Evolutionary conservation across 2,113 vertebrate species (phyloP).

Genomic region (Oostethus manadensis): DNA sequence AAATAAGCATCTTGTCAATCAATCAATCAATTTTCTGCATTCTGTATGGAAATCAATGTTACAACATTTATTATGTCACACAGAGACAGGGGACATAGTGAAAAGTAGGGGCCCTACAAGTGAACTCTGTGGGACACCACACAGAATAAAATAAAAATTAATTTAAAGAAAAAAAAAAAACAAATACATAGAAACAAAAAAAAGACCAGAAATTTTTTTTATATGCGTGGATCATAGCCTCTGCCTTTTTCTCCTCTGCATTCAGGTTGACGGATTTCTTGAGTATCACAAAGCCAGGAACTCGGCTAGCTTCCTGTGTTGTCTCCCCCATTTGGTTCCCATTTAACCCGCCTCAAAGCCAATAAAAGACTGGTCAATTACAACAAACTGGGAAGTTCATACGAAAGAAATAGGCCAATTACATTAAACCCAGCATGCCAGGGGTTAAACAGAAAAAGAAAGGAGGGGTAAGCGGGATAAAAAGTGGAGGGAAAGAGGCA

Average conservation of each 20-base stretch:
- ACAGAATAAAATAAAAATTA: neutral
- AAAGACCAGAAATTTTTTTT: too few species aligned
- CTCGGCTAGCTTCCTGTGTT: conserved; percentile 56
- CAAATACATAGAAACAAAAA: too few species aligned
- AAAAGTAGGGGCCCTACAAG: neutral
- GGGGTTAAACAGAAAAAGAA: conserved; percentile 40
- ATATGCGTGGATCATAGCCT: conserved; percentile 27
- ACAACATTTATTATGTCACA: neutral
- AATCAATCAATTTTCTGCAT: too few species aligned
- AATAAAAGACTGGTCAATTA: conserved; percentile 72
- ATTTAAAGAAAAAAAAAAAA: too few species aligned
- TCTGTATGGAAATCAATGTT: neutral
- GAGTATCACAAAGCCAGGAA: conserved; percentile 52
- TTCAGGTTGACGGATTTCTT: conserved; percentile 54
- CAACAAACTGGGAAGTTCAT: conserved; percentile 64
- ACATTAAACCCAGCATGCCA: conserved; percentile 55
- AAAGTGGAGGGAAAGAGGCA: conserved; percentile 52
- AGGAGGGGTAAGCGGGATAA: neutral
- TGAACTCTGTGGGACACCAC: neutral
- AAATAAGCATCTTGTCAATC: too few species aligned
- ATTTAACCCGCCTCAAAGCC: conserved; percentile 67
- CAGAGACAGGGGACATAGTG: neutral
- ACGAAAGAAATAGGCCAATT: conserved; percentile 72
- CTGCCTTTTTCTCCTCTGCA: conserved; percentile 36
- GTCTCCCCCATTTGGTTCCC: conserved; percentile 68